Evolutionary conservation across 2,797 vertebrate species (phyloP), one percentile per base, ranked within the genome.

Genomic region (Alauda arvensis): DNA sequence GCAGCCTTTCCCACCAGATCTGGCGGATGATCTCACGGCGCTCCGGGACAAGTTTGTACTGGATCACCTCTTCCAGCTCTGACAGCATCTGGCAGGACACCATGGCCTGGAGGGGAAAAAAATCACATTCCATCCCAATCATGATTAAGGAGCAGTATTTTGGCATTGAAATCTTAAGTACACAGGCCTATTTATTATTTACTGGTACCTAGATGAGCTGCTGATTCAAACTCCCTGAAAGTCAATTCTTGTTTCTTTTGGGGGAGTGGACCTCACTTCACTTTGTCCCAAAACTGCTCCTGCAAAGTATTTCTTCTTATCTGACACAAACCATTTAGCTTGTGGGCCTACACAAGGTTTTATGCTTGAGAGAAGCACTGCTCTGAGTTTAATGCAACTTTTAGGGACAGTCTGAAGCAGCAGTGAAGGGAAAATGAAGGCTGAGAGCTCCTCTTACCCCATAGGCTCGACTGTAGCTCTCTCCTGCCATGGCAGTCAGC

Each of bases 41-140:
- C 70, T 99, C 99, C 8, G 99, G 99, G 60, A 99, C 99, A 90
- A 99, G 97, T 94, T 99, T 99, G 85, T 99, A 99, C 97, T 99
- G 99, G 96, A 99, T 99, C 59, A 99, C 99, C 95, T 99, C 99
- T 96, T 99, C 99, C 71, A 99, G 97, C 96, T 99, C 99, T 1
- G 99, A 99, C 66, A 99, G 97, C 99, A 99, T 99, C 96, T 99
- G 98, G 96, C 98, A 99, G 61, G 99, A 99, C 29, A 99, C 99
- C 99, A 99, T 99, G 77, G 99, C 99, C 99, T 99, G 84, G 83
- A 59, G 81, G 93, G 69, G 69, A 95, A 93, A 79, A 79, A 79
- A 96, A 95, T 86, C 95, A 91, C 95, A 97, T 96, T 96, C 94
- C 95, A 95, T 93, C 70, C 78, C 91, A 93, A 95, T 91, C 94